Percentiles rank a stretch among this genome's conserved stretches.
phyloP scores from a whole-genome alignment of 1,140 invertebrate genomes.

The Drosophila hydei region DNA sequence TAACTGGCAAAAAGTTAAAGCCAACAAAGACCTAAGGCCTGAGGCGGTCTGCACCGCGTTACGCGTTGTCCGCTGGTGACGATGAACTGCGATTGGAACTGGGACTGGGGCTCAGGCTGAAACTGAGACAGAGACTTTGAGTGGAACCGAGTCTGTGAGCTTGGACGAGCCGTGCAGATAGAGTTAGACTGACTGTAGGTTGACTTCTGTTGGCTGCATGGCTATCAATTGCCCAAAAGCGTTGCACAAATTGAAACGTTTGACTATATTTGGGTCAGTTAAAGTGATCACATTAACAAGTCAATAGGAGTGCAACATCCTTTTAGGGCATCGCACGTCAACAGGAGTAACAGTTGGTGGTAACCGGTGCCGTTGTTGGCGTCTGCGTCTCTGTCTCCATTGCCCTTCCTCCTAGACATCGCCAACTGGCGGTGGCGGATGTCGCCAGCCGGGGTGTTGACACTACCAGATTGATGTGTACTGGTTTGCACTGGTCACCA shows the following conservation, averaged over 20 bases:
- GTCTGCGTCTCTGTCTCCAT: not conserved
- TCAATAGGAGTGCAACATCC: conserved; percentile 79
- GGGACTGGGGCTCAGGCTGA: not conserved
- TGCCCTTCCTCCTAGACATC: conserved; percentile 24
- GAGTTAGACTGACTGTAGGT: conserved; percentile 23
- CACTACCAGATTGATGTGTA: conserved; percentile 76
- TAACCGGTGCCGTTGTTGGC: conserved; percentile 35
- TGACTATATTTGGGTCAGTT: conserved; percentile 82
- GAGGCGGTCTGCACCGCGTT: conserved; percentile 67
- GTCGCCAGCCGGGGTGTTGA: conserved; percentile 60
- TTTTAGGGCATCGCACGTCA: conserved; percentile 80
- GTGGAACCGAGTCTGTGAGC: conserved; percentile 1
- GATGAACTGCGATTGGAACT: conserved; percentile 66
- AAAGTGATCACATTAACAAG: conserved; percentile 83
- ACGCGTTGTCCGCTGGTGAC: conserved; percentile 71
- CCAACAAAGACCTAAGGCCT: conserved; percentile 45
- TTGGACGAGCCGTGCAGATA: conserved; percentile 7
- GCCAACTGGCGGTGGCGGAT: conserved; percentile 22
- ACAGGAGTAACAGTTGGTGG: conserved; percentile 62
- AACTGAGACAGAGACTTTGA: not conserved
- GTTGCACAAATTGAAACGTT: conserved; percentile 82
- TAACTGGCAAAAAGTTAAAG: conserved; percentile 37
- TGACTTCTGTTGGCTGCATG: conserved; percentile 50
- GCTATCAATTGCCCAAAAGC: conserved; percentile 81
- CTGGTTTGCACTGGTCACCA: conserved; percentile 58